Conservation (phyloP, 2,888 invertebrate species). For the Pimpla rufipes region DNA sequence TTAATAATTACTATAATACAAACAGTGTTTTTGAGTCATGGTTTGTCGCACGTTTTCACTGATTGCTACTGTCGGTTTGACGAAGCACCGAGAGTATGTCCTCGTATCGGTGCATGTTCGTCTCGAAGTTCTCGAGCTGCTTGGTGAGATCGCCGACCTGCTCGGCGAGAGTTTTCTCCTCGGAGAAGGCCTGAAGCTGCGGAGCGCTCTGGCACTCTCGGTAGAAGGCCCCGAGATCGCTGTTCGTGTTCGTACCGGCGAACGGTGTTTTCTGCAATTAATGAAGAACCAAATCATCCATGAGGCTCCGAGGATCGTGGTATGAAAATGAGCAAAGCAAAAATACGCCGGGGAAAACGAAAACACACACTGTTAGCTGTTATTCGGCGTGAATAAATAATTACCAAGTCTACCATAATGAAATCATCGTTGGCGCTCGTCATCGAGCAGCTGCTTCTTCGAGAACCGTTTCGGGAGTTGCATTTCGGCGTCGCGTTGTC, state of each 20-base stretch:
- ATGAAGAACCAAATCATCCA: background rate
- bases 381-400: slow-evolving; percentile 80
- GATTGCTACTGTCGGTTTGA: slow-evolving; percentile 88
- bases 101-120: slow-evolving; percentile 91
- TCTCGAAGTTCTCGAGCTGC: slow-evolving; percentile 91
- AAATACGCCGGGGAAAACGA: slow-evolving; percentile 26
- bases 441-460: slow-evolving; percentile 86
- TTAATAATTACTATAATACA: slow-evolving; percentile 25
- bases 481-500: slow-evolving; percentile 83
- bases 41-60: slow-evolving; percentile 63
- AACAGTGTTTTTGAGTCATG: slow-evolving; percentile 2
- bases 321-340: slow-evolving; percentile 12
- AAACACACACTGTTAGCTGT: slow-evolving; percentile 46
- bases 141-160: slow-evolving; percentile 89
- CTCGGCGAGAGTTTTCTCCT: slow-evolving; percentile 86
- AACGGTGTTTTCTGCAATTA: slow-evolving; percentile 92
- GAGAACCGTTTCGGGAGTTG: slow-evolving; percentile 84
- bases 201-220: slow-evolving; percentile 92
- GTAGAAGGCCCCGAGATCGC: slow-evolving; percentile 92
- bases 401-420: slow-evolving; percentile 91
- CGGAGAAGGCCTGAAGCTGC: slow-evolving; percentile 86
- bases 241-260: slow-evolving; percentile 90
- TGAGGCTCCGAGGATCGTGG: background rate
- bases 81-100: slow-evolving; percentile 91
- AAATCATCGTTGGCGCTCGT: slow-evolving; percentile 88